These are phyloP conservation scores for Peromyscus nudipes DNA, from an alignment of 2,797 vertebrate genomes.

Conservation along the genomic window DNA sequence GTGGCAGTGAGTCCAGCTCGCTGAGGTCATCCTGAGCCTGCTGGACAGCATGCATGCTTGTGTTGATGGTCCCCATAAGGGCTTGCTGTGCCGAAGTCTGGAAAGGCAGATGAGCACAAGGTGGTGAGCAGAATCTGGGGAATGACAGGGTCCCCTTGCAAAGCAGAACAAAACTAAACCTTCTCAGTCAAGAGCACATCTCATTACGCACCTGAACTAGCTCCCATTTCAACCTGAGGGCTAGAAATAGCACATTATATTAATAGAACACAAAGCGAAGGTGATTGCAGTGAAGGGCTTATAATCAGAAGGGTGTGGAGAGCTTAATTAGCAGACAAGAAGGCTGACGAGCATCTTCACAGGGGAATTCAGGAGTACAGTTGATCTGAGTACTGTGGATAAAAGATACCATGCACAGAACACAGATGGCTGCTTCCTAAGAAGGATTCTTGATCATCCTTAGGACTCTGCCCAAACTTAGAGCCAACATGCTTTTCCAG, in stretches of 20 bases:
- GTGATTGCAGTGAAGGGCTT: constrained; percentile 13
- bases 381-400: neutral
- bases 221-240: constrained; percentile 4
- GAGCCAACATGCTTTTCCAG: neutral
- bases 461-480: neutral
- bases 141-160: neutral
- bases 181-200: neutral
- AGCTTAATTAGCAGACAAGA: constrained; percentile 49
- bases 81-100: constrained; percentile 98
- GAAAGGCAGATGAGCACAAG: constrained; percentile 55
- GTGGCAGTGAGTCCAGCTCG: constrained; percentile 95
- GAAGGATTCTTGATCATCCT: neutral
- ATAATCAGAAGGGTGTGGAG: constrained; percentile 18
- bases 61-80: constrained; percentile 98
- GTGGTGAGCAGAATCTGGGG: neutral
- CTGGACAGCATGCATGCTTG: constrained; percentile 98
- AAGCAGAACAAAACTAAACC: neutral
- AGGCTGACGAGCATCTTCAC: neutral
- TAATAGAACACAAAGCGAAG: constrained; percentile 48
- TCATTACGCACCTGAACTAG: neutral
- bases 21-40: constrained; percentile 96
- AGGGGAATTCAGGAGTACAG: neutral
- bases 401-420: neutral
- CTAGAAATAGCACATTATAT: constrained; percentile 21
- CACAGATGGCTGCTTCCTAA: neutral